phyloP scores from a whole-genome alignment of 2,113 vertebrate species.

The Podocnemis expansa region DNA sequence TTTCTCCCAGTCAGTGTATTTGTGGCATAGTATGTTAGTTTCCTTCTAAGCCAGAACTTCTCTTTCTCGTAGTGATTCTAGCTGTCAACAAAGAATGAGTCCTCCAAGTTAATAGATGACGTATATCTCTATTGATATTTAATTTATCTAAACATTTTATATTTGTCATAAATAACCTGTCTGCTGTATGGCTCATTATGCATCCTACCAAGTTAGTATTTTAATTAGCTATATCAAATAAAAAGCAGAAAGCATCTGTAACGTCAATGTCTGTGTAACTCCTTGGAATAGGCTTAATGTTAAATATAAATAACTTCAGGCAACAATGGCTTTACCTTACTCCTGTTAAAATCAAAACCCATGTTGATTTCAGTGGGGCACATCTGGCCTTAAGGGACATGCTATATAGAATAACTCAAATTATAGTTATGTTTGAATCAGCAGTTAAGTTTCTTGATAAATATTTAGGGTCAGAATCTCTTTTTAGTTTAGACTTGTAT shows the following conservation, averaged over 20 bases:
- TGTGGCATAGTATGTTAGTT: neutral
- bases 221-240: neutral
- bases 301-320: neutral
- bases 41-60: neutral
- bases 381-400: neutral
- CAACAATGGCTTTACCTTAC: neutral
- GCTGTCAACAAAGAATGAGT: neutral
- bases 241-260: neutral
- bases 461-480: neutral
- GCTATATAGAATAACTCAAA: neutral
- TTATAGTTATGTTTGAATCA: neutral
- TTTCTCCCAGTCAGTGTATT: neutral
- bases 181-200: neutral
- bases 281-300: neutral
- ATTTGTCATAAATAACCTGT: neutral
- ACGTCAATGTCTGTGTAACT: neutral
- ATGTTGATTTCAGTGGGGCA: neutral
- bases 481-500: neutral
- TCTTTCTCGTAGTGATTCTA: neutral
- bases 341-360: neutral
- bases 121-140: neutral
- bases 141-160: neutral
- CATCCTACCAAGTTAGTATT: neutral
- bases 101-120: neutral
- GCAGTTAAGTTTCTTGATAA: neutral